Base-by-base conservation (phyloP, 2,113 vertebrate species). In the Solenodon paradoxus region DNA sequence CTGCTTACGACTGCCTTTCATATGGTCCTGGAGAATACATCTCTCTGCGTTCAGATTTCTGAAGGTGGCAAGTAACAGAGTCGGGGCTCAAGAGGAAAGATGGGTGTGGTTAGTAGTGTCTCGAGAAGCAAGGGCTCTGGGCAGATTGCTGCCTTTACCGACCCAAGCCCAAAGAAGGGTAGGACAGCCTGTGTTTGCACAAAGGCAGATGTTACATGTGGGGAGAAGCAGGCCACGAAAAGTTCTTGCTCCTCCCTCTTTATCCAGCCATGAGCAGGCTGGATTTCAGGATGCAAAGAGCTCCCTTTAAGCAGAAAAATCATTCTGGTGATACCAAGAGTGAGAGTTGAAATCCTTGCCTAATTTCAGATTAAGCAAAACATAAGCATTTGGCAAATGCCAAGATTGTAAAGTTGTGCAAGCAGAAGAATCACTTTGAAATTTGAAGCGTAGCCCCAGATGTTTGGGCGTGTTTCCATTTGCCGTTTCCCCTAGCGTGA, bases 361-460 rank as follows among this genome's bases (percentile, higher is more conserved):
- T 92, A 92, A 97, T 96, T 96, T 97, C 95, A 96, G 89, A 96
- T 96, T 79, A 97, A 97, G 96, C 96, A 88, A 96, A 97, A 97
- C 94, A 66, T 85, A 77, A 97, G 93, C 92, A n/a, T 93, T 97
- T 95, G 92, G 90, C 97, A 45, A 97, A 96, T 96, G 93, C 82
- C 51, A 74, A 85, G 93, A 94, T 82, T 87, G 22, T 89, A 96
- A 97, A 96, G 83, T 92, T 97, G 64, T 96, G 53, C 93, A 78
- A 96, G 96, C 95, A 91, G 75, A 96, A 69, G 92, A 94, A 95
- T 94, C 94, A 92, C 95, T 97, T 97, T 94, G 90, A 95, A 97
- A 97, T 96, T 6, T 86, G 95, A 97, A 97, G 92, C 59, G 28
- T 38, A 93, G 92, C 92, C 97, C 96, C 96, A 95, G 55, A 92